A percentile compares a stretch with the other conserved stretches of the same genome.
These are phyloP conservation scores for Venustoraphidia nigricollis DNA, from an alignment of 2,888 invertebrate species.

Conservation along the genomic window DNA sequence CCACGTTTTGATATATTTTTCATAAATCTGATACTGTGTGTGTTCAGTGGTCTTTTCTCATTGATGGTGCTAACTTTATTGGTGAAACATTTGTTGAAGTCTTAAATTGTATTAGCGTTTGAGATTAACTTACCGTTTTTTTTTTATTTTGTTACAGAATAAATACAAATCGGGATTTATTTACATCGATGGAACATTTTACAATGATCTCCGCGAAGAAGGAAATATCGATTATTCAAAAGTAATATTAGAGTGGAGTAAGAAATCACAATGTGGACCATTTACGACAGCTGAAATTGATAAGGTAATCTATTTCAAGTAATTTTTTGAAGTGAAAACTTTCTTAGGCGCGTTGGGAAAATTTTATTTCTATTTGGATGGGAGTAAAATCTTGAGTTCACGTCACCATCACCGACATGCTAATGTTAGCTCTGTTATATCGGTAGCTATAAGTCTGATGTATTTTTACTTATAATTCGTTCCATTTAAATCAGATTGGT, in stretches of 20 bases:
- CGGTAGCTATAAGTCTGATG: too few species aligned
- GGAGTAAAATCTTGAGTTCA: too few species aligned
- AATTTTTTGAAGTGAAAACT: too few species aligned
- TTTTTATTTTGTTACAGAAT: conserved; percentile 30
- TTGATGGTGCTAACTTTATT: too few species aligned
- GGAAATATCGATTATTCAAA: conserved; percentile 48
- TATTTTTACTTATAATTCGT: too few species aligned
- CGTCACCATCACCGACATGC: too few species aligned
- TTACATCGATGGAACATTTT: conserved; percentile 65
- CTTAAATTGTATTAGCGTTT: not conserved
- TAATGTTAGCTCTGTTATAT: too few species aligned
- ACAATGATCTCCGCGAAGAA: conserved; percentile 50
- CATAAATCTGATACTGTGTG: not conserved
- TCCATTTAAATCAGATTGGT: too few species aligned
- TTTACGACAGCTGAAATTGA: conserved; percentile 41
- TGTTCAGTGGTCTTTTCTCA: not conserved
- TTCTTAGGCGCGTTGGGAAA: too few species aligned
- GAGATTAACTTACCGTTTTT: not conserved
- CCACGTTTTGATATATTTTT: not conserved
- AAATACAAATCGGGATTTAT: conserved; percentile 56
- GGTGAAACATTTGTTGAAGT: not conserved
- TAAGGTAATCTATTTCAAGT: conserved; percentile 16
- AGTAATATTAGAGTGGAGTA: conserved; percentile 46
- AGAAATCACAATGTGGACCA: conserved; percentile 21
- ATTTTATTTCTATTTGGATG: too few species aligned